Evolutionary conservation across 2,113 vertebrate species (phyloP), one percentile per base, ranked within the genome.

Genomic region (Aspidoscelis tigris): DNA sequence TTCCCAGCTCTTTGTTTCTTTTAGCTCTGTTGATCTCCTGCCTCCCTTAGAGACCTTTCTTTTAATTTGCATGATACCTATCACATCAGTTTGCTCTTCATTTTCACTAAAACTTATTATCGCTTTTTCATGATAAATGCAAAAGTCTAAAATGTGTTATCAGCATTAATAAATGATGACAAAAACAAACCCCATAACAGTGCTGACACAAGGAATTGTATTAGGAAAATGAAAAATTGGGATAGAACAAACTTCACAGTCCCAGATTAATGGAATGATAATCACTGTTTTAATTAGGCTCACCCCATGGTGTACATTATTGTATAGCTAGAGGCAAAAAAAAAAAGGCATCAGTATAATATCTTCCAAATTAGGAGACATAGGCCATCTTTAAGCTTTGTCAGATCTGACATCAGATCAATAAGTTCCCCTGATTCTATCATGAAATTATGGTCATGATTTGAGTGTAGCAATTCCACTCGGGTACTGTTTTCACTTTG

Each of bases 21-120:
- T 9, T 9, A 87, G 77, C 87, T 88, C 80, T 89, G 64, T 58
- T 61, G 76, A n/a, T 89, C 1, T 84, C 5, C 65, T 10, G 20
- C 76, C 2, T 75, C 83, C 24, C 2, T 5, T 44, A 22, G 66
- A 76, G 72, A 88, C 84, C 80, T 85, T 41, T 2, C 86, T 91
- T 74, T 87, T 79, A 90, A 88, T 90, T 87, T 88, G 33, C 16
- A 47, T 33, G 53, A 18, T 76, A 24, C 14, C 71, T 71, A 33
- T 84, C 80, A 39, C 58, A 89, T 58, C 85, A 80, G 11, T 20
- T 44, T 33, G 8, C 26, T 61, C 3, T 43, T 69, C 10, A n/a
- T 80, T 85, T 80, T 73, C 3, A 76, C 64, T 3, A 2, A 66
- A 87, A 58, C 18, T 79, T 12, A 12, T 84, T 77, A 88, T 44